These are phyloP conservation scores for Pampus argenteus DNA, from an alignment of 2,797 vertebrate species.

Conservation along the genomic window DNA sequence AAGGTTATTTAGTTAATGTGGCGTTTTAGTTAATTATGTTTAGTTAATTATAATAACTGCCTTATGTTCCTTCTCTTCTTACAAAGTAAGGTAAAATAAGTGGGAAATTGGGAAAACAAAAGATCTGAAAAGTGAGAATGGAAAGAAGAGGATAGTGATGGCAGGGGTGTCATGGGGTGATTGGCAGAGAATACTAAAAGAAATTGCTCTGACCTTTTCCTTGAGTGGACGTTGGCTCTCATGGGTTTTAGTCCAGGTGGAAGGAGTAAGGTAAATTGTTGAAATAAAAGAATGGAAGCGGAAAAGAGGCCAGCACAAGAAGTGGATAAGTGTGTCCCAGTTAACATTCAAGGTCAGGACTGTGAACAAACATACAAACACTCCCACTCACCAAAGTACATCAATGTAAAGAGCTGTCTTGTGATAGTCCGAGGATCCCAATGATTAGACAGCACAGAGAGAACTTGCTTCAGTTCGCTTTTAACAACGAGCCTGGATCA, in stretches of 20 bases:
- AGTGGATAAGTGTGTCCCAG: constrained; percentile 75
- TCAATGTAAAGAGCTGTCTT: too few species aligned
- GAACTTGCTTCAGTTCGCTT: too few species aligned
- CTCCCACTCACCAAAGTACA: constrained; percentile 31
- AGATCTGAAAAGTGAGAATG: constrained; percentile 5
- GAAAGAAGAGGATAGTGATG: constrained; percentile 1
- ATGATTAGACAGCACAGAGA: too few species aligned
- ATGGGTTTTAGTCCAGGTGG: constrained; percentile 65
- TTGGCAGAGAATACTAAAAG: constrained; percentile 51
- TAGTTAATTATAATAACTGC: not conserved
- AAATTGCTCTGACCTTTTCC: constrained; percentile 79
- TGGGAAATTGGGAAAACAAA: constrained; percentile 1
- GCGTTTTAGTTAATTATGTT: not conserved
- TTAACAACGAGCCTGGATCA: too few species aligned
- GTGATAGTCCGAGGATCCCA: too few species aligned
- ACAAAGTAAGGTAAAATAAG: not conserved
- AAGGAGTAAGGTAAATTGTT: constrained; percentile 57
- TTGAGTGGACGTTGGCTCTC: constrained; percentile 73
- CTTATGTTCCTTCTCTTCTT: not conserved
- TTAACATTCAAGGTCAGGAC: constrained; percentile 70
- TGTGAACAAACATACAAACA: constrained; percentile 26
- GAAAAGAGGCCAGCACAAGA: constrained; percentile 50
- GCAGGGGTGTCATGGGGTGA: constrained; percentile 13
- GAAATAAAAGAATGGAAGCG: constrained; percentile 60
- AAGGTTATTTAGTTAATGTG: not conserved